phyloP scores from a whole-genome alignment of 2,113 vertebrate species.

The Psammodynastes pulverulentus region DNA sequence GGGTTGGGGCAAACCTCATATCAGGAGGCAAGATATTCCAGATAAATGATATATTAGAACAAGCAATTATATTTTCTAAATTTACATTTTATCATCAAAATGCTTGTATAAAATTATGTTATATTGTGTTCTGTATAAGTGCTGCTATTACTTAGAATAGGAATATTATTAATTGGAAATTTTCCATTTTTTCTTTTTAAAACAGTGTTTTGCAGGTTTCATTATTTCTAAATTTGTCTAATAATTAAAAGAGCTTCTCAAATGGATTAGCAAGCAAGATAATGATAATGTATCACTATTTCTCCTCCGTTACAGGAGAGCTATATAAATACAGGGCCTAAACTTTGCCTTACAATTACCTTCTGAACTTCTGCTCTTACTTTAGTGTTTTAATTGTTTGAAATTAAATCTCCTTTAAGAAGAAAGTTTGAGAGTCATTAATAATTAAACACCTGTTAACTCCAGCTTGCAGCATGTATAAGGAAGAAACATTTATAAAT shows the following conservation, averaged over 20 bases:
- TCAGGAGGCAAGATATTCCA: too few species aligned
- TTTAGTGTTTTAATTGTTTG: not conserved
- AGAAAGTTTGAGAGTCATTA: not conserved
- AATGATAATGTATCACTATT: not conserved
- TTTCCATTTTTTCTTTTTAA: not conserved
- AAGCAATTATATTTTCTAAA: not conserved
- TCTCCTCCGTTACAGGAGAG: not conserved
- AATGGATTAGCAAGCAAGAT: not conserved
- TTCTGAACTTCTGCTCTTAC: not conserved
- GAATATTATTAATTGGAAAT: not conserved
- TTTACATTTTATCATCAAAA: not conserved
- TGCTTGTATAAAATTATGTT: not conserved
- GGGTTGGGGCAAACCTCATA: too few species aligned
- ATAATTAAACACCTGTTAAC: not conserved
- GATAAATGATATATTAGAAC: not conserved
- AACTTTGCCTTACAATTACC: accelerated
- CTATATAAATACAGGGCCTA: not conserved
- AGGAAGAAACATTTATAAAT: not conserved
- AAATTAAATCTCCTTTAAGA: not conserved
- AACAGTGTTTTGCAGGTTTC: accelerated
- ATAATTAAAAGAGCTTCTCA: not conserved
- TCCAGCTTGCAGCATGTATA: not conserved
- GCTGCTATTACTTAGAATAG: not conserved
- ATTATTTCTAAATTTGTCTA: not conserved
- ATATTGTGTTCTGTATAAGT: not conserved